Evolutionary conservation across 2,113 vertebrate genomes (phyloP).

Genomic region (Podocnemis expansa): DNA sequence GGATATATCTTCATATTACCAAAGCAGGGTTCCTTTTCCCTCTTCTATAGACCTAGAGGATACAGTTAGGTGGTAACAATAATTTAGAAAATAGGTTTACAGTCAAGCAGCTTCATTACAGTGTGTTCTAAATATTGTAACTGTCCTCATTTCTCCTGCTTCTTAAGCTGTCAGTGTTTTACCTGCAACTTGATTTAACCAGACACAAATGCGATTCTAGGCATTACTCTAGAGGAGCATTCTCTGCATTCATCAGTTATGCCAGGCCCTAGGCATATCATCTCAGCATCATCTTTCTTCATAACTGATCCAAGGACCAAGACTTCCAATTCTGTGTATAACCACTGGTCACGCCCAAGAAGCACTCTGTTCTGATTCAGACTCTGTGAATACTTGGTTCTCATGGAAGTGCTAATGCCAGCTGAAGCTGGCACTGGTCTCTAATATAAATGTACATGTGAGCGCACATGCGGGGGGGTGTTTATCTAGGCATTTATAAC

Average conservation of each 20-base stretch:
- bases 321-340: background rate
- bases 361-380: background rate
- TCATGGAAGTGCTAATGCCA: background rate
- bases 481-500: background rate
- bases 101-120: conserved; percentile 1
- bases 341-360: background rate
- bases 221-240: background rate
- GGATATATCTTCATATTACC: background rate
- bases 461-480: background rate
- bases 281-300: background rate
- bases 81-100: background rate
- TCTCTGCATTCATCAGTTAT: background rate
- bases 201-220: background rate
- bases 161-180: conserved; percentile 1
- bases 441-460: background rate
- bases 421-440: background rate
- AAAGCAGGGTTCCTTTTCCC: background rate
- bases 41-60: background rate
- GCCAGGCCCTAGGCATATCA: background rate
- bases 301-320: background rate
- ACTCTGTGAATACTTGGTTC: background rate
- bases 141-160: background rate
- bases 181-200: background rate
- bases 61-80: background rate
- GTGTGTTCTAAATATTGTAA: background rate